Percentiles rank a stretch among this genome's conserved stretches.
Evolutionary conservation across 2,888 invertebrate genomes (phyloP).

Genomic region (Amiota communis): DNA sequence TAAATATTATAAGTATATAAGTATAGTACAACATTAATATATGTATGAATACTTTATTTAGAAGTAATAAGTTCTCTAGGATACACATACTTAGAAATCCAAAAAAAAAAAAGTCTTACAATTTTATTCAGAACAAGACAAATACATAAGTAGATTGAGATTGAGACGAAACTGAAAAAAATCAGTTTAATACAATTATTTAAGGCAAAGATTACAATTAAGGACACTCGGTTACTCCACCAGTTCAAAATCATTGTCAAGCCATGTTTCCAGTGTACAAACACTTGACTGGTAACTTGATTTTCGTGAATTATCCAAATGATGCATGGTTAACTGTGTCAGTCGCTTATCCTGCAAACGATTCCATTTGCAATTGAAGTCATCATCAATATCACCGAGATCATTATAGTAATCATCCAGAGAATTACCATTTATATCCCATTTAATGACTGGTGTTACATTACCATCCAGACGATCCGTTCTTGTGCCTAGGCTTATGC

Average conservation of each 20-base stretch:
- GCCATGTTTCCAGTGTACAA: conserved; percentile 72
- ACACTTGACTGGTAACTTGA: conserved; percentile 71
- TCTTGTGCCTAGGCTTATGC: conserved; percentile 66
- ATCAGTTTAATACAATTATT: conserved; percentile 52
- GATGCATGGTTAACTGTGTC: conserved; percentile 27
- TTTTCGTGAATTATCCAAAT: conserved; percentile 53
- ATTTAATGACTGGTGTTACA: conserved; percentile 65
- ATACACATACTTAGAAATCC: too few species aligned
- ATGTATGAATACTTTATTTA: too few species aligned
- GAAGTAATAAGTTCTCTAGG: conserved; percentile 6
- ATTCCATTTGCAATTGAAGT: conserved; percentile 63
- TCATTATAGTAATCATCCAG: conserved; percentile 53
- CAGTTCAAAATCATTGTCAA: conserved; percentile 67
- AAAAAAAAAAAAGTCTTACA: conserved; percentile 40
- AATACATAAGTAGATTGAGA: too few species aligned
- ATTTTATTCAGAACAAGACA: conserved; percentile 30
- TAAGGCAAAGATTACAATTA: conserved; percentile 60
- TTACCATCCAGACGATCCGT: conserved; percentile 65
- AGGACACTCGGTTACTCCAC: conserved; percentile 26
- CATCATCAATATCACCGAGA: conserved; percentile 38
- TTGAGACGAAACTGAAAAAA: too few species aligned
- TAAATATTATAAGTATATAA: too few species aligned
- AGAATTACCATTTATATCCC: conserved; percentile 71
- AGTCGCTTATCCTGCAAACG: conserved; percentile 51
- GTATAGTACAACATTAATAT: too few species aligned